Percentiles rank a stretch among this genome's conserved stretches.
Evolutionary conservation across 2,888 invertebrate genomes (phyloP).

Genomic region (Cataglyphis cursor): DNA sequence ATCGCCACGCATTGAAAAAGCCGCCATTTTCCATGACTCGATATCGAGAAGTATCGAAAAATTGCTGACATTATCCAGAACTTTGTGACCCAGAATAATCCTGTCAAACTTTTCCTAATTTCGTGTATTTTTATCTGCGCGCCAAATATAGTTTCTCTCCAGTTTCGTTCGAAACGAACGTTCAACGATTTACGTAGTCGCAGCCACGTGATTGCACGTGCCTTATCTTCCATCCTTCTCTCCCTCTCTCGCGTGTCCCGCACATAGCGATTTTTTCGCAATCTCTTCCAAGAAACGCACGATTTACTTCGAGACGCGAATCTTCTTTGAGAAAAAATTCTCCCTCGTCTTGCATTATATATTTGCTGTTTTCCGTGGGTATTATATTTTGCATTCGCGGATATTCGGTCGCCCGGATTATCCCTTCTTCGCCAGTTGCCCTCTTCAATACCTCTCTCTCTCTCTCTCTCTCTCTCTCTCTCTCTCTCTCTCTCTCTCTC

Average conservation of each 20-base stretch:
- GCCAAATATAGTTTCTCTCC: neutral
- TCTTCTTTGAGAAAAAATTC: neutral
- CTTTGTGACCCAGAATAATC: neutral
- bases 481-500: too few species aligned
- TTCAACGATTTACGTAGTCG: conserved; percentile 66
- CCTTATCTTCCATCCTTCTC: conserved; percentile 71
- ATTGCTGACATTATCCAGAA: neutral
- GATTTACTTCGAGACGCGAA: neutral
- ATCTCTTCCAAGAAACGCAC: neutral
- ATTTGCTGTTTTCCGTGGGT: neutral
- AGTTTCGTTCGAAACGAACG: conserved; percentile 33
- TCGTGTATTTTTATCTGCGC: neutral
- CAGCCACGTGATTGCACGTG: conserved; percentile 84
- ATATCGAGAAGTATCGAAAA: neutral
- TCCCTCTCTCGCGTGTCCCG: neutral
- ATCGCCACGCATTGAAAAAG: neutral
- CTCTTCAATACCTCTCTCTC: conserved; percentile 64
- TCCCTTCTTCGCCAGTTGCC: conserved; percentile 59
- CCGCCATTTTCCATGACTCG: conserved; percentile 11
- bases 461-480: conserved; percentile 55
- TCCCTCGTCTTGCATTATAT: neutral
- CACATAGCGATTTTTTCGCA: neutral
- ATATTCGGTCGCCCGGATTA: neutral
- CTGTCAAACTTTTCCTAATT: neutral
- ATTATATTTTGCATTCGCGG: neutral